Conservation (phyloP, 1,140 invertebrate genomes). For the Lepeophtheirus salmonis region DNA sequence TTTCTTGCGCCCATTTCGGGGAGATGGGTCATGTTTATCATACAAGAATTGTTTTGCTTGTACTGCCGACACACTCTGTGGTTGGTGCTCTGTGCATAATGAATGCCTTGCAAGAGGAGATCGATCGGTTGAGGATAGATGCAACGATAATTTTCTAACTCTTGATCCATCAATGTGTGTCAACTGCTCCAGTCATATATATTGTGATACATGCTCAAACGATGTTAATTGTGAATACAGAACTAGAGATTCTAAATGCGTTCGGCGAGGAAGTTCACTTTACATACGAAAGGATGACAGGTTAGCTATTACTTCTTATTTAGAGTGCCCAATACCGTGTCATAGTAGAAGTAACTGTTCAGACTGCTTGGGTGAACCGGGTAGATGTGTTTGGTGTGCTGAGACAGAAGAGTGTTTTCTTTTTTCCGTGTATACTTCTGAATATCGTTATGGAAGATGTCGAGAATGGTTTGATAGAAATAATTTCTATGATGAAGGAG, state of each 20-base stretch:
- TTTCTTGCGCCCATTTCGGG: constrained; percentile 19
- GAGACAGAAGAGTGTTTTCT: constrained; percentile 71
- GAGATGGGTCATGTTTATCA: constrained; percentile 49
- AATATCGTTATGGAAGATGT: constrained; percentile 78
- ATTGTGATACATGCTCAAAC: constrained; percentile 51
- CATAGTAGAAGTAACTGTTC: constrained; percentile 51
- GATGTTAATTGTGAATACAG: constrained; percentile 63
- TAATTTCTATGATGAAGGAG: constrained; percentile 19
- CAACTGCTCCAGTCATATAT: constrained; percentile 69
- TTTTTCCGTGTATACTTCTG: constrained; percentile 80
- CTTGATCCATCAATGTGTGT: constrained; percentile 57
- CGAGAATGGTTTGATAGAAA: constrained; percentile 65
- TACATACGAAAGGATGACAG: constrained; percentile 27
- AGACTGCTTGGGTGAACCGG: constrained; percentile 58
- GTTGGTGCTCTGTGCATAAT: constrained; percentile 52
- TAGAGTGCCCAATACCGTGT: constrained; percentile 51
- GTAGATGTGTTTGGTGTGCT: constrained; percentile 85
- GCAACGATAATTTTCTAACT: constrained; percentile 48
- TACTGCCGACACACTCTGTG: constrained; percentile 64
- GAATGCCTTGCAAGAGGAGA: constrained; percentile 21
- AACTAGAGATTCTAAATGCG: constrained; percentile 58
- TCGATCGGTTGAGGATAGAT: constrained; percentile 24
- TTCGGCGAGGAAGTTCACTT: constrained; percentile 43
- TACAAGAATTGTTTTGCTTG: constrained; percentile 71
- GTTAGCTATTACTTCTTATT: constrained; percentile 37